Evolutionary conservation across 1,140 invertebrate species (phyloP), one percentile per base, ranked within the genome.

Genomic region (Pseudomyrmex cubaensis): DNA sequence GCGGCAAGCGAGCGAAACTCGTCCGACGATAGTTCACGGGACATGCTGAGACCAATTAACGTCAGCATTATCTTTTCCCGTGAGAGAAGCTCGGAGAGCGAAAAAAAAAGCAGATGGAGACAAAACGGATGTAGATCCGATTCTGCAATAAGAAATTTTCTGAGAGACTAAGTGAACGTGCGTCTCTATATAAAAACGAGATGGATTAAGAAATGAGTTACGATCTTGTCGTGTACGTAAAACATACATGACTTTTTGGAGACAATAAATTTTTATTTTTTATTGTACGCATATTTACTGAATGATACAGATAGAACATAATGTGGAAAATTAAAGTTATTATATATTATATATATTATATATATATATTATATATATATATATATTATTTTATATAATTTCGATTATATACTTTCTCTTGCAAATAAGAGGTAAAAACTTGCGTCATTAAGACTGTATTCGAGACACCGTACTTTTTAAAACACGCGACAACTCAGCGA

Each of bases 21-120:
- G 57, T 59, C 44, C 54, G 3, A 70, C 44, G 56, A 7, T 57
- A 59, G 56, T 48, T 78, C 54, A 70, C 52, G 15, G 3, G 25
- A 70, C 69, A 78, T 59, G 44, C 54, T 56, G 54, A 70, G 54
- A 72, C 76, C 76, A 80, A 80, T 80, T 80, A 80, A 72, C 22
- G 44, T 80, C 66, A 48, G 64, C 15, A 48, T 78, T 22, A 70
- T 59, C 54, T 10, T 17, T 62, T 54, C 10, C 12, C 44, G 9
- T 1, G 8, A 59, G 8, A 7, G 0, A 59, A 52, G 54, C 48
- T 50, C 44, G 25, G 66, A 80, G 7, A 35, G 12, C 1, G 10
- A 15, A 72, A 61, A 80, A 48, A 10, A 17, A 25, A 61, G 50
- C 17, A 4, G 35, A 35, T 35, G 35, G 35, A 0, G 35, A 35